A percentile compares a stretch with the other conserved stretches of the same genome.
Evolutionary conservation across 2,113 vertebrate species (phyloP).

Genomic region (Podilymbus podiceps): DNA sequence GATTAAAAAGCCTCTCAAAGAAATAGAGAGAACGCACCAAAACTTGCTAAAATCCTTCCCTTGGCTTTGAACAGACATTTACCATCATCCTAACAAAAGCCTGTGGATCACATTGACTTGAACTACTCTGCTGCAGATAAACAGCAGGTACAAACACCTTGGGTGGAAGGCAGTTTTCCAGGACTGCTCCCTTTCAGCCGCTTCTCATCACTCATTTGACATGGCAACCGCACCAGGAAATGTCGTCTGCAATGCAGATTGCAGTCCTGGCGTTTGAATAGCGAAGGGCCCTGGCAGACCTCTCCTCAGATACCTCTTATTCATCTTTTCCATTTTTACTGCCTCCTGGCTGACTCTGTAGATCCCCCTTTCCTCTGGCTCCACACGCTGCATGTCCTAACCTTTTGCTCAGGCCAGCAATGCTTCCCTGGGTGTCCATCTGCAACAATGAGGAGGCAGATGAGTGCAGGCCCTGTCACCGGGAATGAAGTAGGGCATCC

Average conservation of each 20-base stretch:
- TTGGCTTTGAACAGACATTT: not conserved
- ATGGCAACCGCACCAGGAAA: not conserved
- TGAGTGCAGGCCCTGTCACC: not conserved
- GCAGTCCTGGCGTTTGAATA: accelerated
- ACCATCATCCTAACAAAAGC: not conserved
- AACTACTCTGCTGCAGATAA: not conserved
- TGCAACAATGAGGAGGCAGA: not conserved
- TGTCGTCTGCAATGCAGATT: not conserved
- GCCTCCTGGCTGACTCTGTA: not conserved
- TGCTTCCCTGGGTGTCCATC: not conserved
- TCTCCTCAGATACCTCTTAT: not conserved
- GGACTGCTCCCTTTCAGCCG: not conserved
- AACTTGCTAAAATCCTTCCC: not conserved
- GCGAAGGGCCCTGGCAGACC: not conserved
- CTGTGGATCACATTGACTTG: not conserved
- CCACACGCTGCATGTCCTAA: accelerated
- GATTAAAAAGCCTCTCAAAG: not conserved
- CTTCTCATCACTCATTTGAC: not conserved
- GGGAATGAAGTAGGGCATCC: not conserved
- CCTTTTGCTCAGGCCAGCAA: not conserved
- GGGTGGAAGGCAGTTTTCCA: not conserved
- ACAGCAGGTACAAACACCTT: not conserved
- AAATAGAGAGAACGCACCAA: not conserved
- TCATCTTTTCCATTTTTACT: not conserved
- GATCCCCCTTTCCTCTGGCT: not conserved